Evolutionary conservation across 1,140 invertebrate species (phyloP).

Genomic region (Probaryconus sp.): DNA sequence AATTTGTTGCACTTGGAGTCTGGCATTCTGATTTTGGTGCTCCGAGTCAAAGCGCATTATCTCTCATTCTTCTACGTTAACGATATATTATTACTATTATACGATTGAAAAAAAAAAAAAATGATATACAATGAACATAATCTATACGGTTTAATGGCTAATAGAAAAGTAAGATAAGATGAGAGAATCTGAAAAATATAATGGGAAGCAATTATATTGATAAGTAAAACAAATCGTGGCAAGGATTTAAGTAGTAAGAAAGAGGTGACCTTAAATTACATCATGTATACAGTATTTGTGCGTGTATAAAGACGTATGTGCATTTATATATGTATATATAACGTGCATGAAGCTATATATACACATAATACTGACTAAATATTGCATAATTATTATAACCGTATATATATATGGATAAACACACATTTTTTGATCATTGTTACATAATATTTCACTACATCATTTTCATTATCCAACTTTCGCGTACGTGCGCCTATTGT

Average conservation of each 20-base stretch:
- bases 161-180: conserved; percentile 51
- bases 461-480: conserved; percentile 47
- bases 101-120: conserved; percentile 50
- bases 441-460: conserved; percentile 61
- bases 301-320: conserved; percentile 53
- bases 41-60: conserved; percentile 74
- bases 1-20: conserved; percentile 57
- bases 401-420: conserved; percentile 68
- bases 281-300: conserved; percentile 61
- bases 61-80: conserved; percentile 65
- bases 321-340: conserved; percentile 64
- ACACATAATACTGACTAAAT: conserved; percentile 57
- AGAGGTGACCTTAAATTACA: conserved; percentile 56
- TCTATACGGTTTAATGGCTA: conserved; percentile 60
- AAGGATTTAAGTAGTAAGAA: conserved; percentile 54
- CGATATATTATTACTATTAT: conserved; percentile 60
- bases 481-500: not conserved
- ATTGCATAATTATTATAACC: conserved; percentile 60
- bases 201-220: conserved; percentile 63
- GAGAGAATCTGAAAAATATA: conserved; percentile 54
- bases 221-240: conserved; percentile 54
- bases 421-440: conserved; percentile 61
- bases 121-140: conserved; percentile 61
- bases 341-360: conserved; percentile 54
- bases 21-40: conserved; percentile 61